Percentiles rank a stretch among this genome's conserved stretches.
phyloP scores from a whole-genome alignment of 2,797 vertebrate genomes.

The Centropyge bicolor region DNA sequence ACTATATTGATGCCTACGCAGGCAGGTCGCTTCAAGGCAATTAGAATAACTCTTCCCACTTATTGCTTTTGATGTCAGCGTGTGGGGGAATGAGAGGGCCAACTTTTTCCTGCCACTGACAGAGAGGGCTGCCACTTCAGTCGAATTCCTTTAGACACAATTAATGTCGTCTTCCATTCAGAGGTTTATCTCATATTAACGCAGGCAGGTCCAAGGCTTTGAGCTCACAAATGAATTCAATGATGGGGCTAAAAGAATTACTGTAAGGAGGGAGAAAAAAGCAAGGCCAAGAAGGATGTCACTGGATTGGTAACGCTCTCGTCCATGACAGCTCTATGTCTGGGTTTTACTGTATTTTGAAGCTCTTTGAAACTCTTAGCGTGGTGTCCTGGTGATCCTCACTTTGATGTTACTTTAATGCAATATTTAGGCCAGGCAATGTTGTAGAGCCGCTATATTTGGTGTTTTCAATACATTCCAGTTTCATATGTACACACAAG shows the following conservation, averaged over 20 bases:
- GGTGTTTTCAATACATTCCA: constrained; percentile 10
- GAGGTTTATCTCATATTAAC: constrained; percentile 68
- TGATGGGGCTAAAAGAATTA: constrained; percentile 48
- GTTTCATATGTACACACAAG: constrained; percentile 22
- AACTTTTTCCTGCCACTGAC: constrained; percentile 67
- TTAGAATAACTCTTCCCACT: constrained; percentile 74
- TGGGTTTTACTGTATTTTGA: constrained; percentile 8
- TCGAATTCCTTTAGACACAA: constrained; percentile 71
- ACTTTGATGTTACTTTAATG: constrained; percentile 38
- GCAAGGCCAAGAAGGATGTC: not conserved
- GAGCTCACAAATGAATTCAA: constrained; percentile 67
- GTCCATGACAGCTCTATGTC: constrained; percentile 3
- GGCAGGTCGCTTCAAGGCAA: constrained; percentile 73
- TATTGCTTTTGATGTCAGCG: constrained; percentile 75
- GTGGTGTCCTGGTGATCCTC: constrained; percentile 2
- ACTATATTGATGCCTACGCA: constrained; percentile 55
- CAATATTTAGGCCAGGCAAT: constrained; percentile 13
- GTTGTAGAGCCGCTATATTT: constrained; percentile 7
- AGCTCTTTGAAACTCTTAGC: constrained; percentile 14
- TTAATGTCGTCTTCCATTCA: constrained; percentile 66
- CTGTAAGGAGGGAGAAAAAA: not conserved
- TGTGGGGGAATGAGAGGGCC: constrained; percentile 57
- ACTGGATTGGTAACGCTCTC: constrained; percentile 23
- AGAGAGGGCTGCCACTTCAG: constrained; percentile 67
- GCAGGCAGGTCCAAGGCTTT: constrained; percentile 55